These are phyloP conservation scores for Pontoporia blainvillei DNA, from an alignment of 2,113 vertebrate genomes.

Conservation along the genomic window DNA sequence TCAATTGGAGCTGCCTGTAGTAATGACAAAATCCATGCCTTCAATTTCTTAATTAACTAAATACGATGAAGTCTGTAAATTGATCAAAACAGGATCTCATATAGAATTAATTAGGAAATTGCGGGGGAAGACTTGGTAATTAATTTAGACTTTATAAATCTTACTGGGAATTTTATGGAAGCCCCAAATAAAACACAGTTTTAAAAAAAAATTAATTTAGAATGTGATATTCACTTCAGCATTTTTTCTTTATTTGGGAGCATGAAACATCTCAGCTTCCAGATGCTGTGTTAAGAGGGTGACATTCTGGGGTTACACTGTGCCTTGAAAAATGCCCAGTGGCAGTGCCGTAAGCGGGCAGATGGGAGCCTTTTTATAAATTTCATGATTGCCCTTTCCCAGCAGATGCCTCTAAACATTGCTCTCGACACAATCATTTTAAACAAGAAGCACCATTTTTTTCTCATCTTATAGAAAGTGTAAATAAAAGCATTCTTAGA, in stretches of 20 bases:
- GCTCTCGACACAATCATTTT: neutral
- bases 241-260: neutral
- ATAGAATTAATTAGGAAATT: slow-evolving; percentile 66
- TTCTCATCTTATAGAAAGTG: neutral
- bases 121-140: slow-evolving; percentile 24
- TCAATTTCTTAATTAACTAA: slow-evolving; percentile 68
- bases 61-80: slow-evolving; percentile 56
- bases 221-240: neutral
- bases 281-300: too few species aligned
- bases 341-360: neutral
- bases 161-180: neutral
- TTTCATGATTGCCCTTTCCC: neutral
- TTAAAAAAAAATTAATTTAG: neutral
- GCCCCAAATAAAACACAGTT: neutral
- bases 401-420: neutral
- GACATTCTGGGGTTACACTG: too few species aligned
- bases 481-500: neutral
- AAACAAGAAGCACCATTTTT: rapidly evolving
- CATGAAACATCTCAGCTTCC: neutral
- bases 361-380: neutral
- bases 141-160: slow-evolving; percentile 38
- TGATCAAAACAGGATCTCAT: slow-evolving; percentile 41
- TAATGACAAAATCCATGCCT: slow-evolving; percentile 63
- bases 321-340: neutral
- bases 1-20: slow-evolving; percentile 34